Base-by-base conservation (phyloP, 2,888 invertebrate genomes). In the Noctua comes region DNA sequence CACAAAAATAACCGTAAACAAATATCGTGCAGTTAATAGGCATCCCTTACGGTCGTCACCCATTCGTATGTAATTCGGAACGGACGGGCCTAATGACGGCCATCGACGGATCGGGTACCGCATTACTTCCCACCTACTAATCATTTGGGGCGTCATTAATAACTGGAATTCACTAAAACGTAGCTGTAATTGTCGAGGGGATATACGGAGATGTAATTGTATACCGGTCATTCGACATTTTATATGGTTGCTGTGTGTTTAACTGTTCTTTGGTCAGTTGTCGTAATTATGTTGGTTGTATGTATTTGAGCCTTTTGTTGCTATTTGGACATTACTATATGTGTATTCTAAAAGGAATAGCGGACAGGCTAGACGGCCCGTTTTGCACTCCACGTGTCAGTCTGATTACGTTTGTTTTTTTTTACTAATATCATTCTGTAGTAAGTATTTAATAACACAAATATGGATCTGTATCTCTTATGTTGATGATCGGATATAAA, bases 111-210 rank as follows among this genome's bases (percentile, higher is more conserved):
- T 85, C 77, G 77, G 70, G 77, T 73, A 79, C 86, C 86, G 79
- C 84, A 90, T 91, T 91, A 91, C 89, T 89, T 89, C 86, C 90
- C 86, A 85, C 86, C 91, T 88, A 88, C 88, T 91, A 91, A 91
- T 92, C 89, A 90, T 89, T 89, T 86, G 80, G 80, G 84, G 81
- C 86, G 88, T 84, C 88, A 88, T 92, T 91, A 90, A 89, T 90
- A 80, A 86, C 78, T 78, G 72, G 77, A 73, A 69, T 78, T 69
- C 73, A 83, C 80, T 79, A 77, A 83, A 80, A 86, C 82, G 77
- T 71, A 81, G 54, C 82, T 78, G 84, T 81, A 79, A 86, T 84
- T 82, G 77, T 81, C 71, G 83, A 83, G 80, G 86, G 64, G 36
- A 71, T 66, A 71, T 66, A 86, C 59, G 21, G 65, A 66, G 59